Percentiles rank a stretch among this genome's conserved stretches.
Evolutionary conservation across 2,797 vertebrate genomes (phyloP).

Genomic region (Erithacus rubecula): DNA sequence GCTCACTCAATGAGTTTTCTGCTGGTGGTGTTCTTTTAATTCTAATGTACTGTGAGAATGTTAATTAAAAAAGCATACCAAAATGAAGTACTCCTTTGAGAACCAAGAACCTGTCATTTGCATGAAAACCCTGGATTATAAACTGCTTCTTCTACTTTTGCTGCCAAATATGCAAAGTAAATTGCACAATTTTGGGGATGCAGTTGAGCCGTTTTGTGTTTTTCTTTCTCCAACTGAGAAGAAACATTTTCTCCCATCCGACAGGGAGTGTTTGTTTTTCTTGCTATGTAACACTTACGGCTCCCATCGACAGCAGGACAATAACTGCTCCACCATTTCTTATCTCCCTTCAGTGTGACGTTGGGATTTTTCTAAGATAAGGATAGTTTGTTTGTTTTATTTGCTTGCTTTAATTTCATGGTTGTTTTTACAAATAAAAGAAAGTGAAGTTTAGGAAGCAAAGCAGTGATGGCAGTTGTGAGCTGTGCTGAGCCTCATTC

Average conservation of each 20-base stretch:
- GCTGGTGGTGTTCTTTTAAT: slow-evolving; percentile 9
- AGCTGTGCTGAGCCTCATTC: not conserved
- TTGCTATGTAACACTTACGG: not conserved
- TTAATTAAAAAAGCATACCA: slow-evolving; percentile 45
- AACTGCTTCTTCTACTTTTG: slow-evolving; percentile 63
- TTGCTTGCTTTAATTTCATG: not conserved
- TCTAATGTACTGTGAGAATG: not conserved
- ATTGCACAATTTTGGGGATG: slow-evolving; percentile 60
- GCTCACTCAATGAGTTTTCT: not conserved
- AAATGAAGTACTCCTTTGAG: slow-evolving; percentile 5
- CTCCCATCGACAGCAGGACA: not conserved
- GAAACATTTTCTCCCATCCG: slow-evolving; percentile 21
- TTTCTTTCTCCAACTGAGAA: slow-evolving; percentile 50
- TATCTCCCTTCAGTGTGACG: not conserved
- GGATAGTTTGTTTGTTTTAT: not conserved
- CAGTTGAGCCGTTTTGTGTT: slow-evolving; percentile 30
- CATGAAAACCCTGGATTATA: slow-evolving; percentile 45
- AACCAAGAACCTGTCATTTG: slow-evolving; percentile 62
- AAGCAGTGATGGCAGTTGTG: not conserved
- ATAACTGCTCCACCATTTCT: not conserved
- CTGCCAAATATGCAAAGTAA: slow-evolving; percentile 66
- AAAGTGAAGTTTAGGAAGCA: not conserved
- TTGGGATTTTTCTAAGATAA: not conserved
- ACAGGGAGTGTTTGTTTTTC: slow-evolving; percentile 38
- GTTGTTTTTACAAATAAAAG: not conserved